phyloP scores from a whole-genome alignment of 2,797 vertebrate species.

The Enteromius unitaeniatus region DNA sequence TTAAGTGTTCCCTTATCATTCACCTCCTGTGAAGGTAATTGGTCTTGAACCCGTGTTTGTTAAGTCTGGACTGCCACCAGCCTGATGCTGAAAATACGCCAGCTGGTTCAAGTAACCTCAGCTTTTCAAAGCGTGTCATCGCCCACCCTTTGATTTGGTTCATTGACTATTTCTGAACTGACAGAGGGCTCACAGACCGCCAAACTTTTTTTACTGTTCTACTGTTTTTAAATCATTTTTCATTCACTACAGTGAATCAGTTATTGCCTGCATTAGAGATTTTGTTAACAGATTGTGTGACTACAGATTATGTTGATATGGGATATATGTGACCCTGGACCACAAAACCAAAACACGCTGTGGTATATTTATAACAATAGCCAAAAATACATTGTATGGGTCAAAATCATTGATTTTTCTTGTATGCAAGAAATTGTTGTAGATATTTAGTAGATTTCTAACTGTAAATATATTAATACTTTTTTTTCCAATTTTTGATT shows the following conservation, averaged over 20 bases:
- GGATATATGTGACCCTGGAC: too few relatives aligned
- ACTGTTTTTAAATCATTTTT: not conserved
- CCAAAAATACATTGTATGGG: too few relatives aligned
- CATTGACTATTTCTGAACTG: not conserved
- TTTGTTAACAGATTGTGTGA: not conserved
- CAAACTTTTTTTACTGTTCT: not conserved
- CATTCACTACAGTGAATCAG: not conserved
- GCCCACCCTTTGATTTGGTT: conserved; percentile 12
- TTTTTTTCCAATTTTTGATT: too few relatives aligned
- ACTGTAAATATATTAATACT: too few relatives aligned
- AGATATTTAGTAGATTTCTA: too few relatives aligned
- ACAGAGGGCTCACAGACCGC: not conserved
- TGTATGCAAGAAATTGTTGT: too few relatives aligned
- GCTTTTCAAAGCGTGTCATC: conserved; percentile 3
- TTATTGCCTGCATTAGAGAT: not conserved
- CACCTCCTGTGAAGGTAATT: conserved; percentile 58
- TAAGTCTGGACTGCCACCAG: conserved; percentile 48
- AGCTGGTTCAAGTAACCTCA: conserved; percentile 18
- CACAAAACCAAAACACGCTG: too few relatives aligned
- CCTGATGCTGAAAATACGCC: conserved; percentile 24
- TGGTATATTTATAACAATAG: too few relatives aligned
- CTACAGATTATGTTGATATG: not conserved
- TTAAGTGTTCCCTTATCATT: conserved; percentile 34
- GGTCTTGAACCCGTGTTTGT: conserved; percentile 52
- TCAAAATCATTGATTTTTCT: too few relatives aligned